These are phyloP conservation scores for Aphaenogaster rudis DNA, from an alignment of 1,140 invertebrate species.

Conservation along the genomic window DNA sequence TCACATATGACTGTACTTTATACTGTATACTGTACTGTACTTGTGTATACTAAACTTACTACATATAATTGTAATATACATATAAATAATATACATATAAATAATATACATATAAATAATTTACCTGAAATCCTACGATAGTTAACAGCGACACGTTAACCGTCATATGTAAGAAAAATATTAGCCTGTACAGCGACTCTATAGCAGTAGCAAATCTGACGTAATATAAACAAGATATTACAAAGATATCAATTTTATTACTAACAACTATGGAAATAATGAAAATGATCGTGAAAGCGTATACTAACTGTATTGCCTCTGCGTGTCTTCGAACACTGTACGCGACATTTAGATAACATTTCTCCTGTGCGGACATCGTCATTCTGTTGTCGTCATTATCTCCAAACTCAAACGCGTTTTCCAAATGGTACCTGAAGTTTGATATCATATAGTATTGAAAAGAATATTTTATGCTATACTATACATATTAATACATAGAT, in stretches of 20 bases:
- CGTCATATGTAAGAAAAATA: not conserved
- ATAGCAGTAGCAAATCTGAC: not conserved
- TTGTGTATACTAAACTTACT: not conserved
- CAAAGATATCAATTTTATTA: not conserved
- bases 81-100: no score
- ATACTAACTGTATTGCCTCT: conserved; percentile 29
- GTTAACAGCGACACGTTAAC: not conserved
- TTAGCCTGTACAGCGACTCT: conserved; percentile 16
- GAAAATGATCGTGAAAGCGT: not conserved
- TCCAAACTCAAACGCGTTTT: not conserved
- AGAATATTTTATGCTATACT: not conserved
- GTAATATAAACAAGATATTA: not conserved
- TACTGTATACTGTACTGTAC: no score
- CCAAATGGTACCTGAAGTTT: conserved; percentile 16
- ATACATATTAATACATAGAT: no score
- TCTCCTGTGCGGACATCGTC: not conserved
- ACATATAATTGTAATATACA: not conserved
- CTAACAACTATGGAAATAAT: not conserved
- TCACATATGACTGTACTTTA: not conserved
- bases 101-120: not conserved
- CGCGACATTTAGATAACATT: not conserved
- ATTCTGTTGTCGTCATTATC: not conserved
- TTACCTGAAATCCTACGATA: conserved; percentile 32
- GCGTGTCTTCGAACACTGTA: not conserved
- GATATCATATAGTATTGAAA: not conserved